Evolutionary conservation across 1,140 invertebrate genomes (phyloP).

Genomic region (Steinernema feltiae): DNA sequence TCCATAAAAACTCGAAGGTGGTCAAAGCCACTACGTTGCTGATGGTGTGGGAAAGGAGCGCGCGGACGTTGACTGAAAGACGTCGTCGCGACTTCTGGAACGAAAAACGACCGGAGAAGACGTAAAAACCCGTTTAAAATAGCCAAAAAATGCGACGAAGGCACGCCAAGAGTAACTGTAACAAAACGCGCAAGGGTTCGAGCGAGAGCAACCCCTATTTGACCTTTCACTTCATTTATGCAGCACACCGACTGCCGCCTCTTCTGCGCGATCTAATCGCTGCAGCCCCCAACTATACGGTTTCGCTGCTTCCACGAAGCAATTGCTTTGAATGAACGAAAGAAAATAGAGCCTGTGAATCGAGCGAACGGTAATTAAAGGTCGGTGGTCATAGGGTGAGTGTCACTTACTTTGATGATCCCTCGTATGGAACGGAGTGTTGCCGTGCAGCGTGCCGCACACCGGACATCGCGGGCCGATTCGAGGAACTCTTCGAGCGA

Average conservation of each 20-base stretch:
- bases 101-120: neutral
- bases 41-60: neutral
- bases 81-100: no score
- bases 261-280: neutral
- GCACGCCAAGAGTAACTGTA: neutral
- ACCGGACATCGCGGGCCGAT: neutral
- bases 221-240: constrained; percentile 9
- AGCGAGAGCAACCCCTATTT: neutral
- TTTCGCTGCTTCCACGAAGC: constrained; percentile 2
- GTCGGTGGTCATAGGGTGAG: neutral
- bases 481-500: neutral
- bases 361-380: constrained; percentile 13
- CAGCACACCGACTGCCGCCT: neutral
- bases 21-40: neutral
- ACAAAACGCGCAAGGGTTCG: neutral
- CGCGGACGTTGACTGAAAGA: no score
- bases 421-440: constrained; percentile 1
- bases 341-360: neutral
- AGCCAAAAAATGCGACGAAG: neutral
- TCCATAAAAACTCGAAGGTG: neutral
- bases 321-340: neutral
- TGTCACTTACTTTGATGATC: constrained; percentile 2
- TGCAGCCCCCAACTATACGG: neutral
- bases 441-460: constrained; percentile 7
- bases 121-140: constrained; percentile 8